Evolutionary conservation across 2,888 invertebrate genomes (phyloP).

Genomic region (Malacosoma neustria): DNA sequence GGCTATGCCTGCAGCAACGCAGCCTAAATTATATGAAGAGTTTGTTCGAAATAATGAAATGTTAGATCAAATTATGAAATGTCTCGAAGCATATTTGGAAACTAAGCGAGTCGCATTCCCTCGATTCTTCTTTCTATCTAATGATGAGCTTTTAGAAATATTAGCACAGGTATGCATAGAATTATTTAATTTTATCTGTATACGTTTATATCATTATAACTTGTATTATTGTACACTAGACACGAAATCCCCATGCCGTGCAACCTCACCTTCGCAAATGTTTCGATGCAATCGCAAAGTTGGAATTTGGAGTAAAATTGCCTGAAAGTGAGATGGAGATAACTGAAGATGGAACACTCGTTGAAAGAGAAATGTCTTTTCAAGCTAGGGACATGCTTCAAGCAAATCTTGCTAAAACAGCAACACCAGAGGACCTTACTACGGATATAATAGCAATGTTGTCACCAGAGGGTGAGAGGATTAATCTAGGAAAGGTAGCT

Average conservation of each 20-base stretch:
- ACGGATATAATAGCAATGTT: constrained; percentile 93
- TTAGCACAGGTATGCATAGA: constrained; percentile 82
- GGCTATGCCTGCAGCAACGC: constrained; percentile 87
- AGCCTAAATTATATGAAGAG: constrained; percentile 80
- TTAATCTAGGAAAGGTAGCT: constrained; percentile 80
- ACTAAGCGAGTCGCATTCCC: constrained; percentile 92
- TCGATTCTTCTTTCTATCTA: constrained; percentile 91
- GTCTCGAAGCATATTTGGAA: constrained; percentile 91
- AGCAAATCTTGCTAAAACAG: constrained; percentile 50
- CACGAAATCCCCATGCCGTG: constrained; percentile 90
- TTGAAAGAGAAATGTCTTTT: constrained; percentile 61
- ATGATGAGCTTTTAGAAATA: constrained; percentile 92
- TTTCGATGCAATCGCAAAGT: constrained; percentile 86
- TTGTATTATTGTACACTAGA: constrained; percentile 49
- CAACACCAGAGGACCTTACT: constrained; percentile 72
- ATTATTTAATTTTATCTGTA: neutral
- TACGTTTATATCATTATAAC: neutral
- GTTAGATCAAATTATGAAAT: constrained; percentile 92
- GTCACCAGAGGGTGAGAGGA: constrained; percentile 90
- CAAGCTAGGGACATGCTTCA: constrained; percentile 51
- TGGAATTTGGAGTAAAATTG: constrained; percentile 82
- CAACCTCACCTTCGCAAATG: constrained; percentile 93
- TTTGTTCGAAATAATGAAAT: constrained; percentile 83
- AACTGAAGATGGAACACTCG: constrained; percentile 61
- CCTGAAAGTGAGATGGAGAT: constrained; percentile 69